Evolutionary conservation across 2,888 invertebrate species (phyloP).

Genomic region (Synergus itoensis): DNA sequence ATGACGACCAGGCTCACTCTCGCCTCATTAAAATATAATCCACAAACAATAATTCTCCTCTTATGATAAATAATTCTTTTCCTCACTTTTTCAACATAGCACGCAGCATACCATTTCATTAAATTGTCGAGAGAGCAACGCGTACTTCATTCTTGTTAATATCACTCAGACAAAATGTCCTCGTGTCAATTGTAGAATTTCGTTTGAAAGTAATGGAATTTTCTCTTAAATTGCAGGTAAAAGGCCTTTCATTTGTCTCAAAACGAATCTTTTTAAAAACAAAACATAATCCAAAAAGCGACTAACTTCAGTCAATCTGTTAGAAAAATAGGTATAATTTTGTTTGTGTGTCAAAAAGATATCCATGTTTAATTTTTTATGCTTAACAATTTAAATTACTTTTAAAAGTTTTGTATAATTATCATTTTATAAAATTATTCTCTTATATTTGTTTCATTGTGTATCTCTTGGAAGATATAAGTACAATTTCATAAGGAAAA

Average conservation of each 20-base stretch:
- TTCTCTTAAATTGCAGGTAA: no score
- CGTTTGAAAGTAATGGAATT: no score
- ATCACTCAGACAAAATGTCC: background rate
- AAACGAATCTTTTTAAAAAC: no score
- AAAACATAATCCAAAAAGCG: no score
- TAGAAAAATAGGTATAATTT: no score
- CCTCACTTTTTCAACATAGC: background rate
- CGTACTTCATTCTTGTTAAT: background rate
- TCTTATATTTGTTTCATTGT: background rate
- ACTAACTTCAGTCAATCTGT: no score
- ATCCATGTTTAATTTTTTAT: no score
- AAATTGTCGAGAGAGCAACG: background rate
- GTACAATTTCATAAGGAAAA: background rate
- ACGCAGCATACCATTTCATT: background rate
- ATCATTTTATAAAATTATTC: background rate
- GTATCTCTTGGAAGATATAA: background rate
- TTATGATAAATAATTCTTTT: constrained; percentile 1
- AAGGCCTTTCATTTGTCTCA: no score
- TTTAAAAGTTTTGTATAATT: background rate
- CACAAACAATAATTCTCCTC: background rate
- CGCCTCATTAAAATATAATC: constrained; percentile 9
- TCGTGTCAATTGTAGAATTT: no score
- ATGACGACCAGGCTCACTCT: background rate
- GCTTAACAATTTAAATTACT: background rate
- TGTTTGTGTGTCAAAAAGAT: no score